These are phyloP conservation scores for Rhea pennata DNA, from an alignment of 2,113 vertebrate genomes.

Conservation along the genomic window DNA sequence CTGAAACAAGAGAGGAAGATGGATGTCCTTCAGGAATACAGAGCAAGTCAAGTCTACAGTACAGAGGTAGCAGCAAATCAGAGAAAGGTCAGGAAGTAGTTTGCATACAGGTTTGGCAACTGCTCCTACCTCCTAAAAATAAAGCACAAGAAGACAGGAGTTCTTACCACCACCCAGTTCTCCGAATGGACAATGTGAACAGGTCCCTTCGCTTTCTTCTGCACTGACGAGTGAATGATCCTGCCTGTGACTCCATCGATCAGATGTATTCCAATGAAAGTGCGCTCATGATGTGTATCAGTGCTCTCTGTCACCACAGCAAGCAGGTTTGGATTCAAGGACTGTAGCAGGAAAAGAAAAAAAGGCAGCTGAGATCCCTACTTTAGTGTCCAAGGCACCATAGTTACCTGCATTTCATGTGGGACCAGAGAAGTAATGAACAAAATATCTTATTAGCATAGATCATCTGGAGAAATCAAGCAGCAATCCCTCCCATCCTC, in stretches of 20 bases:
- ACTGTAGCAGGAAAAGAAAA: conserved; percentile 72
- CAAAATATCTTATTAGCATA: not conserved
- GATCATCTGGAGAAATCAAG: not conserved
- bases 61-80: not conserved
- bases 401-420: not conserved
- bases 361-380: not conserved
- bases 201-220: conserved; percentile 91
- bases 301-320: conserved; percentile 94
- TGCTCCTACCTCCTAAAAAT: accelerated
- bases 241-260: conserved; percentile 94
- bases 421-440: not conserved
- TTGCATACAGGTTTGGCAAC: accelerated
- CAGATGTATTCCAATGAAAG: conserved; percentile 91
- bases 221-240: conserved; percentile 93
- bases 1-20: conserved; percentile 50
- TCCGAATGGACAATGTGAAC: conserved; percentile 96
- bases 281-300: conserved; percentile 89
- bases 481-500: not conserved
- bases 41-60: accelerated
- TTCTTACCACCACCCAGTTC: conserved; percentile 98
- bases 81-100: not conserved
- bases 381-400: not conserved
- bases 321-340: conserved; percentile 95
- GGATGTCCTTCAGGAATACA: accelerated
- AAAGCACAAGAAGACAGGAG: accelerated